These are phyloP conservation scores for Megalurothrips usitatus DNA, from an alignment of 2,888 invertebrate species.

Conservation along the genomic window DNA sequence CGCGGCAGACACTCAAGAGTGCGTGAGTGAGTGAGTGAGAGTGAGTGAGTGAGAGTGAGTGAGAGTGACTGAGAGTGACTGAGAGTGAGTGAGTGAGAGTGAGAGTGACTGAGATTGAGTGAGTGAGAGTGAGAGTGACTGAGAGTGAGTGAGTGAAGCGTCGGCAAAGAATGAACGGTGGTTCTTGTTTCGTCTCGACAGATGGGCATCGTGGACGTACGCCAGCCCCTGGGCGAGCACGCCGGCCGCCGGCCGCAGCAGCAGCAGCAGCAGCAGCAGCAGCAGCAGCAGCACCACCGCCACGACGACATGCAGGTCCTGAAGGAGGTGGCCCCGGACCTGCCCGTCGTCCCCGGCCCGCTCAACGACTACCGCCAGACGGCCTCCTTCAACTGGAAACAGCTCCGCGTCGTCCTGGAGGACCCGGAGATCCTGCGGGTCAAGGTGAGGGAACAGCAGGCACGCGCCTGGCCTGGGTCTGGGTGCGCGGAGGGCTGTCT, in stretches of 20 bases:
- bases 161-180: neutral
- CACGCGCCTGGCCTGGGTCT: constrained; percentile 30
- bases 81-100: no score
- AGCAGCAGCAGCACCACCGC: neutral
- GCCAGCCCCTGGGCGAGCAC: neutral
- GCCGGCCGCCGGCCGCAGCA: neutral
- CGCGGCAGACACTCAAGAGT: no score
- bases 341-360: constrained; percentile 53
- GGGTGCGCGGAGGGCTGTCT: constrained; percentile 28
- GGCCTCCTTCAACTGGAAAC: constrained; percentile 83
- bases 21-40: no score
- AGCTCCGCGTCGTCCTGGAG: constrained; percentile 72
- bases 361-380: constrained; percentile 71
- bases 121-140: neutral
- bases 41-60: no score
- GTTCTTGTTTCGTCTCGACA: neutral
- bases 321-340: constrained; percentile 14
- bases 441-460: constrained; percentile 58
- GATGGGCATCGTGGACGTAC: constrained; percentile 1
- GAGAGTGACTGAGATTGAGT: no score
- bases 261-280: neutral
- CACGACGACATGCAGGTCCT: neutral
- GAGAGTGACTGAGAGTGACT: no score
- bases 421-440: constrained; percentile 68
- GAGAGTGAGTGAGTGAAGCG: neutral